Evolutionary conservation across 2,888 invertebrate species (phyloP), one percentile per base, ranked within the genome.

Genomic region (Melieria crassipennis): DNA sequence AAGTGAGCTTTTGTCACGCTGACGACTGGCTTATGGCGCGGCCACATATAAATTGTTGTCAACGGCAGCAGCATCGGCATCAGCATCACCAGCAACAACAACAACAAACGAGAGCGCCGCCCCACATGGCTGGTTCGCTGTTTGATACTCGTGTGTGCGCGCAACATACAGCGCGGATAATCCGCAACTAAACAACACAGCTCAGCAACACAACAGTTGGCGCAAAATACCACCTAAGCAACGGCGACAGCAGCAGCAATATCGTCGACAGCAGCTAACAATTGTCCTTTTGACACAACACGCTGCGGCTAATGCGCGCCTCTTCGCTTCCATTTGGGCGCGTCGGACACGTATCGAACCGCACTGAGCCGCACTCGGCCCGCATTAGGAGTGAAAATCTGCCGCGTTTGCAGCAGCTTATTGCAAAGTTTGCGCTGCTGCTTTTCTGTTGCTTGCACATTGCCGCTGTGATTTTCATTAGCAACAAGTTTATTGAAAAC

Each of bases 151-250:
- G 30, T 30, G 3, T 30, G 30, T 30, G 30, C 75, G 74, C 70
- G 75, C 75, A 79, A 75, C 75, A 76, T 79, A 73, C 73, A 65
- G 66, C 73, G 75, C 73, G 75, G 84, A 83, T 84, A 79, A 84
- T 84, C 83, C 82, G 75, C 73, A 79, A 80, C 77, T 77, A 77
- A 75, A 76, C 76, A 77, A 75, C 76, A 71, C 78, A 80, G 78
- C 46, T 57, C 58, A 66, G 66, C 42, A 30, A 52, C 43, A 5
- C 45, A 64, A 48, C 43, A 64, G 50, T 55, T 30, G 30, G 30
- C 30, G 30, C 30, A 30, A 30, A 30, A 30, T 30, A 30, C 30
- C 30, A 30, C 1, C 30, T 30, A 30, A 5, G 47, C 55, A 42
- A 13, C 1, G 10, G 60, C n/a, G 7, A 42, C 42, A 48, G 48